Percentiles rank a stretch among this genome's conserved stretches.
Conservation (phyloP, 2,113 vertebrate genomes). For the Verasper variegatus region DNA sequence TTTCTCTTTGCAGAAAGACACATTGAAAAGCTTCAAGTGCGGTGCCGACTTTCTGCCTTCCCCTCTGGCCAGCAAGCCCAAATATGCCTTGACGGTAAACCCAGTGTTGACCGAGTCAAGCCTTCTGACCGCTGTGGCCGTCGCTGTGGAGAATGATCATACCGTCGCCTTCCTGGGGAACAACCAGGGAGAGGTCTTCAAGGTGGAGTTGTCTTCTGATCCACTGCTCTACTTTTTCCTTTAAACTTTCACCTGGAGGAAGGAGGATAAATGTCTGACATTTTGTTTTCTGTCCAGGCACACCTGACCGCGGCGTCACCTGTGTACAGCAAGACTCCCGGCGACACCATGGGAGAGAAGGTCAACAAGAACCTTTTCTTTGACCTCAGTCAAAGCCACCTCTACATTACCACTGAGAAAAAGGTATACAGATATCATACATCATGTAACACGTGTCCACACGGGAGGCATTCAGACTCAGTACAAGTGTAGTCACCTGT, state of each 20-base stretch:
- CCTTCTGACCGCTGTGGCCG: constrained; percentile 86
- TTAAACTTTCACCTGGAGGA: background rate
- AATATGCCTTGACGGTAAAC: constrained; percentile 66
- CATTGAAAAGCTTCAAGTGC: constrained; percentile 80
- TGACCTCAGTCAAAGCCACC: constrained; percentile 76
- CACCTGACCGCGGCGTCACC: constrained; percentile 75
- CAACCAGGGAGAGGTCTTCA: constrained; percentile 84
- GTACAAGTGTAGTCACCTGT: no score
- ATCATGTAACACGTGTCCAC: background rate
- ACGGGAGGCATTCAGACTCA: no score
- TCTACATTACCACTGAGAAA: constrained; percentile 92
- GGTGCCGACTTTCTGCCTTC: constrained; percentile 93
- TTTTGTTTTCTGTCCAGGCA: constrained; percentile 77
- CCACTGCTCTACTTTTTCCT: background rate
- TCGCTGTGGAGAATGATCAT: constrained; percentile 88
- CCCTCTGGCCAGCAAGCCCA: constrained; percentile 88
- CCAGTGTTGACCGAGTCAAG: constrained; percentile 63
- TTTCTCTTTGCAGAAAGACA: constrained; percentile 56
- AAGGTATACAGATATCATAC: constrained; percentile 80
- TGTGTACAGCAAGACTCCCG: constrained; percentile 81
- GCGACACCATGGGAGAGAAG: constrained; percentile 83
- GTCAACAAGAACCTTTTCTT: constrained; percentile 92
- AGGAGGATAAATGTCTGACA: background rate
- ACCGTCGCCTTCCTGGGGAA: constrained; percentile 92
- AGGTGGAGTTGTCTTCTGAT: constrained; percentile 53